These are phyloP conservation scores for Porites evermanni DNA, from an alignment of 92 coral and sea anemone species.

Conservation along the genomic window DNA sequence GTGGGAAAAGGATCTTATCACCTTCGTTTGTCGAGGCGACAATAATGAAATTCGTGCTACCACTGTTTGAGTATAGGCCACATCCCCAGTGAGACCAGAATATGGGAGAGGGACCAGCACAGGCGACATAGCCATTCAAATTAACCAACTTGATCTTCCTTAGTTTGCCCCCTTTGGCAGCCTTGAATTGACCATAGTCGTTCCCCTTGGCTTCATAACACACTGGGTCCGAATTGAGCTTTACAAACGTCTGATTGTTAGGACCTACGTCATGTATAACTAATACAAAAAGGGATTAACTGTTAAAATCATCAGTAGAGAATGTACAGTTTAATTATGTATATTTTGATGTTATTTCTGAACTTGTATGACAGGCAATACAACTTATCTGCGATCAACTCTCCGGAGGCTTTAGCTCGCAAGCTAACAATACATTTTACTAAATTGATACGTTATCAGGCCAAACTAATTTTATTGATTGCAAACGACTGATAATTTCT, in stretches of 20 bases:
- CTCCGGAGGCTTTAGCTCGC: too few relatives aligned
- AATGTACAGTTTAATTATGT: too few relatives aligned
- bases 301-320: too few relatives aligned
- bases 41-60: neutral
- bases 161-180: neutral
- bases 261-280: too few relatives aligned
- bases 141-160: conserved; percentile 1
- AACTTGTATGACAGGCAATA: too few relatives aligned
- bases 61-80: neutral
- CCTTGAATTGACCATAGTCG: neutral
- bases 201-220: neutral
- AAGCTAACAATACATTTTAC: too few relatives aligned
- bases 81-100: conserved; percentile 18
- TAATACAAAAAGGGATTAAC: too few relatives aligned
- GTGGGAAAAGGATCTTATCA: neutral
- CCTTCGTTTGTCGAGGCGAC: neutral
- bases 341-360: too few relatives aligned
- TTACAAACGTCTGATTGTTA: neutral
- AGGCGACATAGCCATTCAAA: conserved; percentile 2
- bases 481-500: too few relatives aligned
- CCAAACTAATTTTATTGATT: too few relatives aligned
- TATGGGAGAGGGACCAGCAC: neutral
- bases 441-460: too few relatives aligned
- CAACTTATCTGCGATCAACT: too few relatives aligned
- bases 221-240: neutral